Conservation (phyloP, 2,797 vertebrate species). For the Hyperoplus immaculatus region DNA sequence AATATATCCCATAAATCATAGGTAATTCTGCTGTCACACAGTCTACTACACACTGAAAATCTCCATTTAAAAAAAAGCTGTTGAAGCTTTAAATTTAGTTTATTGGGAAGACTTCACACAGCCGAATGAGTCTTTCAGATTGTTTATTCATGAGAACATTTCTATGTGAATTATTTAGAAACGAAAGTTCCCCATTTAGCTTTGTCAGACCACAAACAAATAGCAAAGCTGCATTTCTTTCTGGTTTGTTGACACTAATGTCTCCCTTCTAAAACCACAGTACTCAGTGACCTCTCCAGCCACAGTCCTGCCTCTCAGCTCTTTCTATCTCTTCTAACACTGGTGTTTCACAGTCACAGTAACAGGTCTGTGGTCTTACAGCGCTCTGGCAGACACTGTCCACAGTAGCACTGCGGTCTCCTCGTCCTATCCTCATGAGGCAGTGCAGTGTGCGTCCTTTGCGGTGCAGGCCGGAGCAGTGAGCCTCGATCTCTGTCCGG, state of each 20-base stretch:
- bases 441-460: constrained; percentile 96
- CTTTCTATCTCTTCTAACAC: neutral
- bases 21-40: neutral
- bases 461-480: constrained; percentile 93
- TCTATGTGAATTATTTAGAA: constrained; percentile 1
- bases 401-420: constrained; percentile 89
- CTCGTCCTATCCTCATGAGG: constrained; percentile 92
- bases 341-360: neutral
- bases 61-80: neutral
- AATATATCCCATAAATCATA: neutral
- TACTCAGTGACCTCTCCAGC: too few species aligned
- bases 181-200: too few species aligned
- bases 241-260: neutral
- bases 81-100: neutral
- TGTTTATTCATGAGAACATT: neutral
- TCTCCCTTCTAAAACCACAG: neutral
- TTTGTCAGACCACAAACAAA: neutral
- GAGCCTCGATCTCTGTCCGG: constrained; percentile 92
- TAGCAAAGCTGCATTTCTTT: neutral
- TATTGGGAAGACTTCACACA: neutral
- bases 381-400: constrained; percentile 92
- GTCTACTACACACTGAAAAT: neutral
- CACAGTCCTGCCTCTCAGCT: neutral
- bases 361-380: constrained; percentile 79
- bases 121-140: neutral